phyloP scores from a whole-genome alignment of 2,888 invertebrate genomes.

The Drosophila neonasuta region DNA sequence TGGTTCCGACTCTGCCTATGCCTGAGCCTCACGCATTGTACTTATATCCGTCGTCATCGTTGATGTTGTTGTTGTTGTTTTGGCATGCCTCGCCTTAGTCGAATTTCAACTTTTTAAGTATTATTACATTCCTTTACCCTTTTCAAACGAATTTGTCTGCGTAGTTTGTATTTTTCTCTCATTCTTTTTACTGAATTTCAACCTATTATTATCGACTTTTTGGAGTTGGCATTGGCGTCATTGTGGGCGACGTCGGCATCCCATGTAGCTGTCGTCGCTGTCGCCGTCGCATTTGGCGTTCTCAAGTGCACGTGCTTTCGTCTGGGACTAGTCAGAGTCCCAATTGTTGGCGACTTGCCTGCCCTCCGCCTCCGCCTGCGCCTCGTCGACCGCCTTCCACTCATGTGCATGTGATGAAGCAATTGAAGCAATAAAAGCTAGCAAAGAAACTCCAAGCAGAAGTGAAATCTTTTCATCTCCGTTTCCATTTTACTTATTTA shows the following conservation, averaged over 20 bases:
- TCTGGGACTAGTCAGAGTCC: constrained; percentile 31
- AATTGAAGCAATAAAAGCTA: constrained; percentile 61
- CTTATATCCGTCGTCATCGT: constrained; percentile 9
- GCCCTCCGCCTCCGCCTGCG: background rate
- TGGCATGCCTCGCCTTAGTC: constrained; percentile 49
- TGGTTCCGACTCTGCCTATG: constrained; percentile 34
- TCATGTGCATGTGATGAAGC: constrained; percentile 54
- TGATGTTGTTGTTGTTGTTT: constrained; percentile 31
- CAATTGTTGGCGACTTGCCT: constrained; percentile 49
- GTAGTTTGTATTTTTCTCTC: constrained; percentile 42
- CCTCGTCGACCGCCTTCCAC: background rate
- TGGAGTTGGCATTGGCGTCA: constrained; percentile 41
- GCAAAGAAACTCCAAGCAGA: constrained; percentile 27
- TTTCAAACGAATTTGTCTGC: constrained; percentile 77
- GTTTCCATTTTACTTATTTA: constrained; percentile 48
- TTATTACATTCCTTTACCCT: constrained; percentile 78
- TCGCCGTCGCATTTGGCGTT: constrained; percentile 45
- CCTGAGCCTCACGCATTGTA: constrained; percentile 48
- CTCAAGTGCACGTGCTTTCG: constrained; percentile 73
- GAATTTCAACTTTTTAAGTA: constrained; percentile 76
- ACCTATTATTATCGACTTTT: constrained; percentile 75
- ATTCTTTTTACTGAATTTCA: constrained; percentile 28
- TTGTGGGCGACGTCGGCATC: constrained; percentile 46
- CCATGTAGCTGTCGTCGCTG: constrained; percentile 50
- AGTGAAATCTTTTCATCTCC: constrained; percentile 39